Evolutionary conservation across 2,797 vertebrate species (phyloP).

Genomic region (Pipistrellus nathusii): DNA sequence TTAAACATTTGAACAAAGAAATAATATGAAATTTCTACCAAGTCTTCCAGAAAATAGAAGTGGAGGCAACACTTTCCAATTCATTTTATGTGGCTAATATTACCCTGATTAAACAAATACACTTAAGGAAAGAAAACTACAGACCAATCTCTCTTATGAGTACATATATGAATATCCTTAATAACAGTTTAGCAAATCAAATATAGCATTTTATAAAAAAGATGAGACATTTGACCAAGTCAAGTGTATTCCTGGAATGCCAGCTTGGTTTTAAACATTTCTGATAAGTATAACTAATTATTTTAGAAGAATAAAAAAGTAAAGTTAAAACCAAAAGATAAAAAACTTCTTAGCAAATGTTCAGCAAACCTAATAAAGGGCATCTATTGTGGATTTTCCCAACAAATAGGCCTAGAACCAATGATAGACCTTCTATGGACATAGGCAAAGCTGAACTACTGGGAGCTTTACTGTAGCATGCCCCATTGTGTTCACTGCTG

Average conservation of each 20-base stretch:
- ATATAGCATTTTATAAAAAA: background rate
- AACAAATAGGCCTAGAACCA: background rate
- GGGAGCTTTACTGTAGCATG: background rate
- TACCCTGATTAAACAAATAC: background rate
- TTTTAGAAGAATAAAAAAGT: background rate
- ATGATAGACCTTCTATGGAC: background rate
- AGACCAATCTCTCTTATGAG: background rate
- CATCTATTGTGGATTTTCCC: background rate
- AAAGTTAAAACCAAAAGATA: background rate
- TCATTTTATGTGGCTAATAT: background rate
- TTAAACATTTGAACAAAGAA: background rate
- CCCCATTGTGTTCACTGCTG: background rate
- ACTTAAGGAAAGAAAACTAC: background rate
- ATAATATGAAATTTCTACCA: background rate
- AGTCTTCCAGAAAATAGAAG: background rate
- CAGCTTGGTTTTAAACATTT: background rate
- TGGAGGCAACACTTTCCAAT: background rate
- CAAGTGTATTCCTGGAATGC: background rate
- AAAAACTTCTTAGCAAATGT: background rate
- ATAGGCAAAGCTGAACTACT: background rate
- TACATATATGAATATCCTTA: background rate
- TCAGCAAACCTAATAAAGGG: background rate
- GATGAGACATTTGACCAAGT: constrained; percentile 1
- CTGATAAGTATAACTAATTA: background rate
- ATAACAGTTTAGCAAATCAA: background rate